Conservation (phyloP, 2,888 invertebrate genomes). For the Lamellibrachia satsuma region DNA sequence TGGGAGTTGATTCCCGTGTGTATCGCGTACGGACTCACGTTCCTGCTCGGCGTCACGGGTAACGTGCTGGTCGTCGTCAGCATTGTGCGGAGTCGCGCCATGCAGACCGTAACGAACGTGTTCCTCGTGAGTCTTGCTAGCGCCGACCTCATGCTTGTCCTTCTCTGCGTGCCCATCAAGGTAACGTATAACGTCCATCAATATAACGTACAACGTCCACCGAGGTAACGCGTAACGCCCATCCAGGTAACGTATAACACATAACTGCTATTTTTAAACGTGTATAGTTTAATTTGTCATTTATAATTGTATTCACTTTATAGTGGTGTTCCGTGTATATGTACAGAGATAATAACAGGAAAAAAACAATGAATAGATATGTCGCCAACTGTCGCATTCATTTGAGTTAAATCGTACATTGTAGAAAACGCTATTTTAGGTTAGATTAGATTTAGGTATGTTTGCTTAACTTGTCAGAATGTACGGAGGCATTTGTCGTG, state of each 20-base stretch:
- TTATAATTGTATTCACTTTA: background rate
- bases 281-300: background rate
- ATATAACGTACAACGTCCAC: slow-evolving; percentile 67
- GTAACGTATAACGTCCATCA: slow-evolving; percentile 64
- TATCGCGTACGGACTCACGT: slow-evolving; percentile 72
- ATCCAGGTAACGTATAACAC: background rate
- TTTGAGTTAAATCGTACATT: background rate
- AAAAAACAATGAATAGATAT: background rate
- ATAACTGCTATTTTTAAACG: background rate
- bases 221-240: slow-evolving; percentile 69
- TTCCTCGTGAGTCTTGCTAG: slow-evolving; percentile 76
- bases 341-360: background rate
- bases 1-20: slow-evolving; percentile 71
- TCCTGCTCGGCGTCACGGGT: slow-evolving; percentile 73
- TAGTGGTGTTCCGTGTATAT: background rate
- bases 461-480: background rate
- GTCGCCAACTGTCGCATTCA: background rate
- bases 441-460: background rate
- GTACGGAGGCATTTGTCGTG: background rate
- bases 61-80: slow-evolving; percentile 72
- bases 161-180: slow-evolving; percentile 78
- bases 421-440: background rate
- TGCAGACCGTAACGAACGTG: slow-evolving; percentile 75
- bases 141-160: slow-evolving; percentile 76
- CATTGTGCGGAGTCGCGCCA: slow-evolving; percentile 70